phyloP scores from a whole-genome alignment of 2,797 vertebrate species.

The Cryptoprocta ferox region DNA sequence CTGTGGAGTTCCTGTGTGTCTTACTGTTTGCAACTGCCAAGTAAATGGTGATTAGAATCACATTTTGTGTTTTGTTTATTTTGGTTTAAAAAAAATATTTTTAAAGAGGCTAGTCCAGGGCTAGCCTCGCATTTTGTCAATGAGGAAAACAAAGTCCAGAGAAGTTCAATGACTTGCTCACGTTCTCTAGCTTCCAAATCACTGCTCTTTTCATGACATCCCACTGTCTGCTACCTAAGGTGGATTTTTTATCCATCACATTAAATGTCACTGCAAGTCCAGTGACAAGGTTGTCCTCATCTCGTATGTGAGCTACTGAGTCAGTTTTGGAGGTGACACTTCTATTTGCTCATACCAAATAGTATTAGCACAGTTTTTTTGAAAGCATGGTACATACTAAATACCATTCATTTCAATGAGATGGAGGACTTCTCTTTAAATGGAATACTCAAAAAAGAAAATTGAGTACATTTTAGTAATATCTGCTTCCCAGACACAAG shows the following conservation, averaged over 20 bases:
- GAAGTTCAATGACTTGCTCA: not conserved
- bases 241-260: not conserved
- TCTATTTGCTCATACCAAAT: not conserved
- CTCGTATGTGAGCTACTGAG: not conserved
- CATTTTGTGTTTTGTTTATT: not conserved
- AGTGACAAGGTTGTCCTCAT: not conserved
- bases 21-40: not conserved
- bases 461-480: not conserved
- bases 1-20: not conserved
- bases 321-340: not conserved
- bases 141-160: not conserved
- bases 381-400: not conserved
- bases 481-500: constrained; percentile 1
- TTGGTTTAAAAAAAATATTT: not conserved
- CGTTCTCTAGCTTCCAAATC: not conserved
- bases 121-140: constrained; percentile 9
- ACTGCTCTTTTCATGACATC: not conserved
- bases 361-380: not conserved
- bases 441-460: not conserved
- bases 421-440: not conserved
- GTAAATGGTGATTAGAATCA: not conserved
- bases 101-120: not conserved
- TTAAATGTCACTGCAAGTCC: not conserved
- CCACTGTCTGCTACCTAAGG: not conserved
- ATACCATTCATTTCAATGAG: not conserved